Conservation (phyloP, 92 coral and sea anemone species). For the Anthopleura xanthogrammica region DNA sequence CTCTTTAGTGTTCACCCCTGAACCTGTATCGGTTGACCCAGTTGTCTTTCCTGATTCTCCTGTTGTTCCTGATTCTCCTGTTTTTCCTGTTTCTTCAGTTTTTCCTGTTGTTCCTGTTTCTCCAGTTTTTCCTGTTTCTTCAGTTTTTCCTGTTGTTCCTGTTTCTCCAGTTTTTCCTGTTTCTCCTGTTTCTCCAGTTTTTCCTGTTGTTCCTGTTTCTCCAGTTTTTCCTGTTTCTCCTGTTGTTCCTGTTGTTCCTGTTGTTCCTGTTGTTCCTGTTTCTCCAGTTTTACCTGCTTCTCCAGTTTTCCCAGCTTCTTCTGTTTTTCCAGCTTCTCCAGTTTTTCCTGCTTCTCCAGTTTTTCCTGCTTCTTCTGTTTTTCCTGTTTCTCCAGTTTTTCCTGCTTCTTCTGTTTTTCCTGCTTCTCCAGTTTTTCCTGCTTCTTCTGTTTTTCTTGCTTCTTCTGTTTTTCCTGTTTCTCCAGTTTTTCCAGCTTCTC, state of each 20-base stretch:
- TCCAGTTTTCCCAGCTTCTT: background rate
- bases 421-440: background rate
- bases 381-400: background rate
- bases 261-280: background rate
- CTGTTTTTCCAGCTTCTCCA: background rate
- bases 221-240: background rate
- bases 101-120: background rate
- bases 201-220: background rate
- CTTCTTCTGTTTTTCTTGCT: background rate
- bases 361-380: background rate
- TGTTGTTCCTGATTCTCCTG: background rate
- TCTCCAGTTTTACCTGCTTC: background rate
- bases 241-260: background rate
- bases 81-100: background rate
- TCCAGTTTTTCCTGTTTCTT: background rate
- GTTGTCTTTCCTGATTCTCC: background rate
- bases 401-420: background rate
- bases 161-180: background rate
- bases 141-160: background rate
- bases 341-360: background rate
- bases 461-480: background rate
- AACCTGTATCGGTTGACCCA: background rate
- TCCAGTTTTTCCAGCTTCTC: background rate
- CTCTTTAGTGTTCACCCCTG: slow-evolving; percentile 1
- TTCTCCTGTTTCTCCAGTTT: background rate